Evolutionary conservation across 1,140 invertebrate species (phyloP), one percentile per base, ranked within the genome.

Genomic region (Augochlora pura): DNA sequence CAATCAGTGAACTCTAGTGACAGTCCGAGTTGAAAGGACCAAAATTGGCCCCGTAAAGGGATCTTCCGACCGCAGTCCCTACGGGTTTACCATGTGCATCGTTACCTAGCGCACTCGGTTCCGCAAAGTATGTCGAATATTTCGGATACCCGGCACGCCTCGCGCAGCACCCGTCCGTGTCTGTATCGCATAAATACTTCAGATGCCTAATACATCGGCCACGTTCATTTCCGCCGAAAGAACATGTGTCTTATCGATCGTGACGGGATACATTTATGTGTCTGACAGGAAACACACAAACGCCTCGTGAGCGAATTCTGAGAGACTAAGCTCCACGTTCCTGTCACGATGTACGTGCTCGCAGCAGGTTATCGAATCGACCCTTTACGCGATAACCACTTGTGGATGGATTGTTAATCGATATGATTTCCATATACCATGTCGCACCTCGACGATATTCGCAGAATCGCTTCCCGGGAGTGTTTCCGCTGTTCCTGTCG

Each of bases 221-320:
- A 18, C 27, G 60, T 63, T 27, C 60, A 38, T 18, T 63, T 63
- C 60, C 14, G 16, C 60, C 16, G 60, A 16, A 63, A 14, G 60
- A 63, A 63, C 27, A 63, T 63, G 60, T 63, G 27, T 32, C 60
- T 57, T 62, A 63, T 66, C 42, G 65, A 49, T 66, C 39, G 39
- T 25, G 23, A 18, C 39, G 65, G 1, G 16, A 14, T 27, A n/a
- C 54, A 57, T n/a, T 57, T n/a, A 7, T n/a, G 54, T 57, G 42
- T 57, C 6, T 21, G 6, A 9, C 54, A n/a, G 54, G n/a, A 57
- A 57, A n/a, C 18, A n/a, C 54, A n/a, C 21, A 9, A n/a, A 57
- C 54, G 54, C 54, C 54, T n/a, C 5, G 54, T 21, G n/a, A n/a
- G 54, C 21, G 54, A 57, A 57, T n/a, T 57, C 54, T 57, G 54